These are phyloP conservation scores for Eupeodes luniger DNA, from an alignment of 2,888 invertebrate genomes.

Conservation along the genomic window DNA sequence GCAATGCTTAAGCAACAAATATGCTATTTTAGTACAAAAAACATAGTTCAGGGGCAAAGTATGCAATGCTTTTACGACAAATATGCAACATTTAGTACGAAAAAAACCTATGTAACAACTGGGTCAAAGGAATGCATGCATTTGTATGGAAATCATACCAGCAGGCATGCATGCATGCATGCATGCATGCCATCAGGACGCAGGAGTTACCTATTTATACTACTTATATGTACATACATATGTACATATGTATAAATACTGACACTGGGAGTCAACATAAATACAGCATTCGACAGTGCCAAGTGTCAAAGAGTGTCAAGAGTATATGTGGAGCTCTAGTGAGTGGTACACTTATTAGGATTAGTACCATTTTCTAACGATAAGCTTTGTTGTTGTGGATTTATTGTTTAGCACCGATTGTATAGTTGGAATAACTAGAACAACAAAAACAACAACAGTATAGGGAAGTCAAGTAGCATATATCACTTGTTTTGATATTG, in stretches of 20 bases:
- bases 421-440: background rate
- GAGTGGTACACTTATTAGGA: conserved; percentile 65
- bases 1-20: too few species aligned
- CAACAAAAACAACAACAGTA: background rate
- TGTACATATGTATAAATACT: background rate
- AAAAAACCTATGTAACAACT: too few species aligned
- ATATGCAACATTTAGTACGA: too few species aligned
- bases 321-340: conserved; percentile 2
- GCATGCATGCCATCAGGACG: too few species aligned
- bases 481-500: background rate
- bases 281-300: conserved; percentile 12
- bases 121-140: too few species aligned
- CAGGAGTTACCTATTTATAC: too few species aligned
- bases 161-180: too few species aligned
- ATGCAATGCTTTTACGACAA: too few species aligned
- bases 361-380: conserved; percentile 60
- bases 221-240: too few species aligned
- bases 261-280: background rate
- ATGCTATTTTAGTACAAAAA: too few species aligned
- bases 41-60: too few species aligned
- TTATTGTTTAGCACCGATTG: conserved; percentile 55
- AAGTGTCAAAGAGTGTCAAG: conserved; percentile 10
- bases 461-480: conserved; percentile 8
- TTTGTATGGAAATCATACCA: too few species aligned
- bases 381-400: conserved; percentile 57